phyloP scores from a whole-genome alignment of 2,797 vertebrate genomes.

The Lerista edwardsae region DNA sequence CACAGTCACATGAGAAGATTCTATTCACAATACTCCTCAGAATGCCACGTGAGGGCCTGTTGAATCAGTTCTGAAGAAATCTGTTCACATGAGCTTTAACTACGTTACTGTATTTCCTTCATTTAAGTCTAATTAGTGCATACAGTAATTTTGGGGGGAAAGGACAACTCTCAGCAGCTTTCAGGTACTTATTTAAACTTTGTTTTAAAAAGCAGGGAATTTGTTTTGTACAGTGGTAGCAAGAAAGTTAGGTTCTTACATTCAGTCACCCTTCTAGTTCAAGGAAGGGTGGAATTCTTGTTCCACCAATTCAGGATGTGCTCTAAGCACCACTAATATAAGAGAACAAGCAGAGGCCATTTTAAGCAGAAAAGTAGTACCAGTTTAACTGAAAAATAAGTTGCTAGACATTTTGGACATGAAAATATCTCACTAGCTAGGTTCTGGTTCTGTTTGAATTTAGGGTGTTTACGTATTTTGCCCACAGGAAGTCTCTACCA shows the following conservation, averaged over 20 bases:
- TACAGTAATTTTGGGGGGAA: background rate
- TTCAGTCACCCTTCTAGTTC: background rate
- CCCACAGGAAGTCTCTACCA: background rate
- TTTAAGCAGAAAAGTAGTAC: background rate
- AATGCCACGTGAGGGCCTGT: background rate
- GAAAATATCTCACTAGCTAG: background rate
- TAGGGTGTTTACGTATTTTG: slow-evolving; percentile 1
- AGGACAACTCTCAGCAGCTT: background rate
- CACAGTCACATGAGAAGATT: background rate
- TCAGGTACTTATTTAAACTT: background rate
- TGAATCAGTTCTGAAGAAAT: background rate
- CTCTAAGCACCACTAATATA: background rate
- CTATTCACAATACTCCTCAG: background rate
- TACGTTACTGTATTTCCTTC: background rate
- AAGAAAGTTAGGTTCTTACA: background rate
- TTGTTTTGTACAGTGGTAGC: background rate
- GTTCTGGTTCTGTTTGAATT: background rate
- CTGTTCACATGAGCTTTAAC: background rate
- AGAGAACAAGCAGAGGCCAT: background rate
- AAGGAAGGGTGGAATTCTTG: background rate
- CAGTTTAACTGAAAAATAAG: background rate
- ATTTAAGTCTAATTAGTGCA: background rate
- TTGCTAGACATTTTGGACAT: background rate
- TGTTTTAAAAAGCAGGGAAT: background rate
- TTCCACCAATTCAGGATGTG: background rate